Evolutionary conservation across 2,113 vertebrate species (phyloP), one percentile per base, ranked within the genome.

Genomic region (Ranitomeya imitator): DNA sequence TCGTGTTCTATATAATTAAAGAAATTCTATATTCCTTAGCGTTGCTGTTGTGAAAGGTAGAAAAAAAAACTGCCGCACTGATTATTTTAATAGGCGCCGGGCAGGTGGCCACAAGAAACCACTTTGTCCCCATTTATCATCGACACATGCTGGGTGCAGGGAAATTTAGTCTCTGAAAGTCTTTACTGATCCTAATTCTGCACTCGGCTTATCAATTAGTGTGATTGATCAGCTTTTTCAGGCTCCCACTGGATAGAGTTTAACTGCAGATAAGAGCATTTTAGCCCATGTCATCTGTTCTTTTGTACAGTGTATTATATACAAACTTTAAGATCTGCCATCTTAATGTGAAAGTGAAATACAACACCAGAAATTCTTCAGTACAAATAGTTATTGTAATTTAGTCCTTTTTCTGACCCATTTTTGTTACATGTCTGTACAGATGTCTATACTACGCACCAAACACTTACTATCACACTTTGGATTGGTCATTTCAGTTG

Each of bases 171-270:
- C 69, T 26, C n/a, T n/a, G 16, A 86, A 86, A 60, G 31, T 77
- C 73, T 83, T 83, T 59, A 86, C 69, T 37, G 67, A n/a, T 57
- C 31, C n/a, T 52, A 74, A 74, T 81, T 88, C 86, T 59, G n/a
- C 60, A 61, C 73, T 79, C 1, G 52, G 13, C 31, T 15, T 82
- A 60, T 82, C 86, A 82, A 88, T 88, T 88, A 88, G 79, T 82
- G 65, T 88, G 86, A 88, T 88, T 88, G 86, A 88, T 82, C 79
- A 52, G 79, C 63, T 52, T 86, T 45, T 54, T 79, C 61, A 78
- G 76, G 85, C 73, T 86, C 57, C 59, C 12, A 86, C 63, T 86
- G 57, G 74, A 55, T 61, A 85, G 71, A 69, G 74, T 85, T 85
- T 85, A 11, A 21, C 31, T 79, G 60, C 13, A 86, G 85, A 86